Base-by-base conservation (phyloP, 2,888 invertebrate genomes). In the Drosophila gaucha region DNA sequence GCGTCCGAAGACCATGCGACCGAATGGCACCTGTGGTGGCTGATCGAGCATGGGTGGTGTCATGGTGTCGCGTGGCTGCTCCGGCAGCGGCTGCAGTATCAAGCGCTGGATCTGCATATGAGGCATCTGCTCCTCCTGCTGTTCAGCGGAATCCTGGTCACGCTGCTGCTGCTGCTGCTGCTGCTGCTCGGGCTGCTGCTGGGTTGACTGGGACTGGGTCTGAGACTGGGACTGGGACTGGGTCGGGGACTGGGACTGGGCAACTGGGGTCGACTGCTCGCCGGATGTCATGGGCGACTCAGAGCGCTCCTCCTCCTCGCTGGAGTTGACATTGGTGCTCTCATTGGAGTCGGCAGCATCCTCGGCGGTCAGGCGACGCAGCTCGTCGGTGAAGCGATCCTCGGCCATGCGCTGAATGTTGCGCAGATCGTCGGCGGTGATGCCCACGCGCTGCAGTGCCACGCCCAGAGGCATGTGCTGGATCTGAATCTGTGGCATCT, bases 381-480 rank as follows among this genome's bases (percentile, higher is more conserved):
- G 77, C 52, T 91, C 91, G 49, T 91, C 90, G 73, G 90, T 90
- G 62, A 92, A 90, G 46, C 91, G 90, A 51, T 92, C 90, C 84
- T 92, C 91, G 63, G 92, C 92, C 84, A 92, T 90, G 59, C 91
- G 90, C 79, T 92, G 91, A 70, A 92, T 92, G 60, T 91, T 92
- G 63, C 88, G 89, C 67, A 92, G 82, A 83, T 92, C 92, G 9
- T 92, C 92, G 65, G 90, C 88, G 16, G 92, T 92, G 56, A 92
- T 92, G 49, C 92, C 92, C 28, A 91, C 91, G 50, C 91, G 90
- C 74, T 92, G 90, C 41, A 92, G 82, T 5, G 91, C 92, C 62
- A 91, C 67, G 36, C 86, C 90, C 56, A 92, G 70, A n/a, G 92
- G 92, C 69, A 92, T 88, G 59, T 90, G 89, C 73, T 91, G 91